A percentile compares a stretch with the other conserved stretches of the same genome.
Evolutionary conservation across 2,888 invertebrate genomes (phyloP).

Genomic region (Polyommatus iphigenia): DNA sequence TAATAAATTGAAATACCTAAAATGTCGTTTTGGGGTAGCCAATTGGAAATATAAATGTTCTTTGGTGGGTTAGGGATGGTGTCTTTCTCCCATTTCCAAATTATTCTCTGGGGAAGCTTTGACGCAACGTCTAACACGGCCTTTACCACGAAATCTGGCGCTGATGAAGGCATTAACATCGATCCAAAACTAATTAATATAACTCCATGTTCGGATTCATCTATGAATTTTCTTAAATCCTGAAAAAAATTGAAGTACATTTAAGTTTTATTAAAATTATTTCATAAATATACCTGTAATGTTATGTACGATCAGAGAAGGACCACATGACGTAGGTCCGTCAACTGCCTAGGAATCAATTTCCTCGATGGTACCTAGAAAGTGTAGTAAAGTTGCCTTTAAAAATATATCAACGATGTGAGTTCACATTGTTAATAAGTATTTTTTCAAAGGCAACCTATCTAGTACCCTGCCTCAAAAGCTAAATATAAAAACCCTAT

Average conservation of each 20-base stretch:
- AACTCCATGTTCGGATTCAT: conserved; percentile 82
- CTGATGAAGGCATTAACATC: conserved; percentile 82
- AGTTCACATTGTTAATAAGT: neutral
- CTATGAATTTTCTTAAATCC: conserved; percentile 81
- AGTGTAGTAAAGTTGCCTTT: neutral
- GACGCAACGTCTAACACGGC: conserved; percentile 81
- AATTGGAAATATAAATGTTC: conserved; percentile 81
- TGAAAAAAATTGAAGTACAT: conserved; percentile 42
- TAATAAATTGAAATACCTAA: conserved; percentile 51
- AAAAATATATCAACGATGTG: neutral
- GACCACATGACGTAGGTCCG: no score
- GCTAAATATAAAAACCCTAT: no score
- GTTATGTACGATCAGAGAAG: neutral
- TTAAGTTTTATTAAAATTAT: neutral
- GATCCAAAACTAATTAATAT: conserved; percentile 89
- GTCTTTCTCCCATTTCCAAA: conserved; percentile 85
- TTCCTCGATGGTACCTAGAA: neutral
- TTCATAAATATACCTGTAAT: neutral
- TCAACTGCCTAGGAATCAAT: no score
- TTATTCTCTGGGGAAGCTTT: conserved; percentile 82
- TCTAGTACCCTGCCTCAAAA: no score
- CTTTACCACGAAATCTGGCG: conserved; percentile 78
- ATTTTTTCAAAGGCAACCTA: neutral
- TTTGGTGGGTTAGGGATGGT: conserved; percentile 85
- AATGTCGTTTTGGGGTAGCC: conserved; percentile 85